Conservation (phyloP, 1,140 invertebrate species). For the Tetramorium parvispinum region DNA sequence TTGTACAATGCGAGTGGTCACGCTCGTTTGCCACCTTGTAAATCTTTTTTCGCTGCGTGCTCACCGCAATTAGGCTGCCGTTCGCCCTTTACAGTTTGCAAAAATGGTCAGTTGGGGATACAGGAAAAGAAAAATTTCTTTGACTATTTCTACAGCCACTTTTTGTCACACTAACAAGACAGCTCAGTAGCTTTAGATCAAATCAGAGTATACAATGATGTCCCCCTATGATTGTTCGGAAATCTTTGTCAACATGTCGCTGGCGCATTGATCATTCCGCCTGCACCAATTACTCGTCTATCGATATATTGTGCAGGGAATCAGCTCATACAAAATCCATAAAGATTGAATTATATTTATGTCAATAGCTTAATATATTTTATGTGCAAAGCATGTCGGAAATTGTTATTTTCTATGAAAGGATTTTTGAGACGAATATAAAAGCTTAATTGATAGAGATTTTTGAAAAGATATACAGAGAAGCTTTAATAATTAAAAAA, state of each 20-base stretch:
- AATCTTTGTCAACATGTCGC: not conserved
- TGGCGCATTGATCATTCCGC: not conserved
- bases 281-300: constrained; percentile 32
- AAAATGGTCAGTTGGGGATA: not conserved
- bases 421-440: not conserved
- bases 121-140: constrained; percentile 22
- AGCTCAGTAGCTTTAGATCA: constrained; percentile 10
- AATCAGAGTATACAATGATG: constrained; percentile 33
- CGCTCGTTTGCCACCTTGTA: constrained; percentile 62
- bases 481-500: not conserved
- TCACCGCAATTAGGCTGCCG: constrained; percentile 51
- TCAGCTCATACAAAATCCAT: not conserved
- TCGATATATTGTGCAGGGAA: constrained; percentile 17
- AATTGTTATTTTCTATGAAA: not conserved
- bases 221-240: constrained; percentile 2
- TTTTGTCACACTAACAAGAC: constrained; percentile 57
- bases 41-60: constrained; percentile 34
- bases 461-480: not conserved
- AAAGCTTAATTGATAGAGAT: not conserved
- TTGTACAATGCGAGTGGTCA: constrained; percentile 45
- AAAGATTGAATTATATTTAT: constrained; percentile 8
- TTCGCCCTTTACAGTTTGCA: constrained; percentile 26
- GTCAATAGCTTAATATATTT: constrained; percentile 5
- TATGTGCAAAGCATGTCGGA: not conserved
- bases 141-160: not conserved